Percentiles rank a stretch among this genome's conserved stretches.
Conservation (phyloP, 2,888 invertebrate species). For the Argyra leucocephala region DNA sequence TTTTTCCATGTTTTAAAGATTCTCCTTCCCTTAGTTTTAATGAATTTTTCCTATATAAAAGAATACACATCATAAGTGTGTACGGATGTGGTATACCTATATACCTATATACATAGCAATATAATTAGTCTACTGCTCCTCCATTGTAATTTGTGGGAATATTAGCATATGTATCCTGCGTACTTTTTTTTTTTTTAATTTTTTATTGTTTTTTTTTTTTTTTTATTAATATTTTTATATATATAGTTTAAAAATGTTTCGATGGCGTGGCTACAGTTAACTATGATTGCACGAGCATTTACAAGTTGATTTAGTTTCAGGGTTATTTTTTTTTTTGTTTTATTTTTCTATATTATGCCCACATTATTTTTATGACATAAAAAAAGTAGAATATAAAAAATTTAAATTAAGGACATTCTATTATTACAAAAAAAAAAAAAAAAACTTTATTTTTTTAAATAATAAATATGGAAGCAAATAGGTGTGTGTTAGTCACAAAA, state of each 20-base stretch:
- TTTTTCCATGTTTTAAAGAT: not conserved
- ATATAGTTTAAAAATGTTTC: conserved; percentile 1
- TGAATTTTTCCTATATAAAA: no score
- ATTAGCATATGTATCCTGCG: not conserved
- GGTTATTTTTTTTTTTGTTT: not conserved
- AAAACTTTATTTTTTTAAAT: not conserved
- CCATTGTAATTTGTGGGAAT: not conserved
- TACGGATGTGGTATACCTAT: no score
- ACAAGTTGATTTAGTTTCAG: not conserved
- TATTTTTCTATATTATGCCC: not conserved
- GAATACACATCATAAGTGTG: no score
- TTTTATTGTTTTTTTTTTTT: not conserved
- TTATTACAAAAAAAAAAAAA: no score
- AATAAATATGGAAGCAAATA: not conserved
- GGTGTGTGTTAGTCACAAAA: not conserved
- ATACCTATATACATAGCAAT: not conserved
- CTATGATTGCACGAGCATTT: not conserved
- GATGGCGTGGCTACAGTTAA: conserved; percentile 3
- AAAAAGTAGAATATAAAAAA: not conserved
- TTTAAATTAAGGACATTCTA: not conserved
- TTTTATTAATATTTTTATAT: not conserved
- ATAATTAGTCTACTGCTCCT: not conserved
- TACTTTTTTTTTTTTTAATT: not conserved
- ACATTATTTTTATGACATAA: not conserved
- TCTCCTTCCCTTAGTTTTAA: no score